Evolutionary conservation across 1,140 invertebrate species (phyloP).

Genomic region (Euura saliciscinereae): DNA sequence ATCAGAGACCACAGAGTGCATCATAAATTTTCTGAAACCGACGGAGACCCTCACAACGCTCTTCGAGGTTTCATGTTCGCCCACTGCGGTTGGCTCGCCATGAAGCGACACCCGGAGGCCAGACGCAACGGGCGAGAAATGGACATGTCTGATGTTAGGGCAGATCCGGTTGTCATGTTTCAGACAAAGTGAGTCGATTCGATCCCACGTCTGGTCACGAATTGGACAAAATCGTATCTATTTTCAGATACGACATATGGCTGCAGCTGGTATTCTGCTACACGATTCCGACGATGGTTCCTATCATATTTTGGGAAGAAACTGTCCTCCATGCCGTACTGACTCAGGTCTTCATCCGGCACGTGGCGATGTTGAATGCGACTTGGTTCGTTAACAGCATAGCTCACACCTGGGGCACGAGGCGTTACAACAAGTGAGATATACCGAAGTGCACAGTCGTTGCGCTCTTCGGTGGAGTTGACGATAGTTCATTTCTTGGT

Average conservation of each 20-base stretch:
- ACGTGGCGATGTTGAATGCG: constrained; percentile 62
- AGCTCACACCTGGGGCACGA: constrained; percentile 59
- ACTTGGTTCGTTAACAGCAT: constrained; percentile 73
- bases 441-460: too few relatives aligned
- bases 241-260: constrained; percentile 57
- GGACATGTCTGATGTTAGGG: constrained; percentile 66
- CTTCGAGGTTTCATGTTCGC: constrained; percentile 78
- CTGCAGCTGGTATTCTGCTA: constrained; percentile 64
- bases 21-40: constrained; percentile 71
- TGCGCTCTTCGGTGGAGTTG: too few relatives aligned
- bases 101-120: constrained; percentile 69
- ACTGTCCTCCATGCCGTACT: constrained; percentile 24
- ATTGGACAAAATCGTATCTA: neutral
- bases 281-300: constrained; percentile 63
- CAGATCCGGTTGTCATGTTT: constrained; percentile 65
- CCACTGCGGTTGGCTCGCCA: constrained; percentile 76
- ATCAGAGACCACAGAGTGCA: constrained; percentile 68
- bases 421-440: neutral
- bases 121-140: constrained; percentile 63
- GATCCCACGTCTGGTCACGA: neutral
- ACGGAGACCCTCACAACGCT: constrained; percentile 50
- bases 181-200: constrained; percentile 39
- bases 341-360: constrained; percentile 57
- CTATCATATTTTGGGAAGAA: constrained; percentile 58
- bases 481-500: neutral